Percentiles rank a stretch among this genome's conserved stretches.
Evolutionary conservation across 1,140 invertebrate genomes (phyloP).

Genomic region (Zeugodacus cucurbitae): DNA sequence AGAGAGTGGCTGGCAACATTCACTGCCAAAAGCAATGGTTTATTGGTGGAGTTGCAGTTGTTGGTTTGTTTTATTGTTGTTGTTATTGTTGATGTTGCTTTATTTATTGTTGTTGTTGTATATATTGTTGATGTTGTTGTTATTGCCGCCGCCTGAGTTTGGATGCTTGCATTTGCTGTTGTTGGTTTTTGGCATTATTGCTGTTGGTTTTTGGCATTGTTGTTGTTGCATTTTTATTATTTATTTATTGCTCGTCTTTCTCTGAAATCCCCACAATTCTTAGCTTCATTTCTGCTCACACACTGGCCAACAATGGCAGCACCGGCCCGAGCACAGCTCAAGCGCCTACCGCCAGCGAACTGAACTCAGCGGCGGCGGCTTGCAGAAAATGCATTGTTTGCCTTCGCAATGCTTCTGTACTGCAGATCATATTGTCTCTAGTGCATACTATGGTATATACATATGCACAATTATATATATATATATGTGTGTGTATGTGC

Average conservation of each 20-base stretch:
- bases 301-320: not conserved
- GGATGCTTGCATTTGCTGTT: not conserved
- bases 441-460: not conserved
- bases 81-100: not conserved
- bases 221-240: not conserved
- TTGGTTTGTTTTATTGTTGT: not conserved
- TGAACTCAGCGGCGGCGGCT: not conserved
- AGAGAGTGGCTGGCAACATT: not conserved
- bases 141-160: not conserved
- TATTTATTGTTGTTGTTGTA: not conserved
- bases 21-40: slow-evolving; percentile 25
- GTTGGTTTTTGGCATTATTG: not conserved
- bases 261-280: not conserved
- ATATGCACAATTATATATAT: not conserved
- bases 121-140: not conserved
- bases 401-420: not conserved
- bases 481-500: not conserved
- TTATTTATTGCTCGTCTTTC: not conserved
- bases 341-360: not conserved
- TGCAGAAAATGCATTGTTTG: not conserved
- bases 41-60: not conserved
- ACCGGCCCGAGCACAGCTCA: not conserved
- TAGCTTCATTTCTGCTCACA: not conserved
- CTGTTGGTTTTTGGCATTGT: not conserved
- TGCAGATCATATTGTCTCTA: slow-evolving; percentile 9